Base-by-base conservation (phyloP, 2,797 vertebrate species). In the Chanos chanos region DNA sequence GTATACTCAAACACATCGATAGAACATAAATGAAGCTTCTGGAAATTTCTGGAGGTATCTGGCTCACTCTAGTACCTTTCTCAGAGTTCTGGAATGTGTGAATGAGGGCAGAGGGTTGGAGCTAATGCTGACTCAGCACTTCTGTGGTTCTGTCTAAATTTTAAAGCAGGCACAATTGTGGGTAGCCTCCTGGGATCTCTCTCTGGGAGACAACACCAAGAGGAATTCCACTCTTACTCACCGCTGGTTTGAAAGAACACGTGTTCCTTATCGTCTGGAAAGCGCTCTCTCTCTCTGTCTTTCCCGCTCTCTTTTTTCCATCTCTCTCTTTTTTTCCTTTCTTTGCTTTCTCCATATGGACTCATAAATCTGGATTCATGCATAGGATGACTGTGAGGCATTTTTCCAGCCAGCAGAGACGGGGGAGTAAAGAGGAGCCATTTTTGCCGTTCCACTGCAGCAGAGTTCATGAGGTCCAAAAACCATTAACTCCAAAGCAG, bases 121-220 rank as follows among this genome's bases (percentile, higher is more conserved):
- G 62, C 66, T 57, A 51, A 58, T 79, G 79, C 76, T 83, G 80
- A 85, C 57, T 86, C 78, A 77, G 61, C 40, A 63, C 50, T 55
- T 28, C 57, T 75, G 76, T 69, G 69, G 76, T 81, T 76, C 62
- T 62, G 16, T 76, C 66, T 80, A 70, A 72, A 9, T 34, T 75
- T 51, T 66, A 55, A 55, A 60, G 24, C 61, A 72, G 58, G 64
- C 52, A 73, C 56, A 58, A 66, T 70, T 13, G 37, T 40, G 33
- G 8, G 56, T 16, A 62, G 68, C 70, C 64, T 52, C 57, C 47
- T 18, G 49, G 31, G 54, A 19, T 60, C 52, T 50, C 34, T 36
- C 65, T 67, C 62, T 68, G 41, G 60, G 15, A 59, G 44, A 37
- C 64, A 58, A 49, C 61, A 70, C 53, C 71, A 41, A 61, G 50